Percentiles rank a stretch among this genome's conserved stretches.
Conservation (phyloP, 2,888 invertebrate species). For the Apamea crenata region DNA sequence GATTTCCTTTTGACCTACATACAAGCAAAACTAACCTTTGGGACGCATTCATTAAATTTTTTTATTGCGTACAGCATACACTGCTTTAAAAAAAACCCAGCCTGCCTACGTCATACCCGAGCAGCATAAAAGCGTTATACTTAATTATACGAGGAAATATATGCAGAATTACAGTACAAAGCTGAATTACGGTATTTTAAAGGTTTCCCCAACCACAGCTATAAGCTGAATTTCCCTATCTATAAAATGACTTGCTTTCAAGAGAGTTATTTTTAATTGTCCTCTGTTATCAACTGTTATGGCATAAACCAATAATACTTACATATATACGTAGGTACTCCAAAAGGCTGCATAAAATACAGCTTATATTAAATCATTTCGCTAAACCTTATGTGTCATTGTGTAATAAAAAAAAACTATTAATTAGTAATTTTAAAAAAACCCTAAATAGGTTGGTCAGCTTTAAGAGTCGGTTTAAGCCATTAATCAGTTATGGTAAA, state of each 20-base stretch:
- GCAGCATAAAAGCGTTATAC: neutral
- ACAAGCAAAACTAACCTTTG: constrained; percentile 23
- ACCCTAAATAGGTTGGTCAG: neutral
- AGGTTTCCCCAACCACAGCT: neutral
- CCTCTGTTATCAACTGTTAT: neutral
- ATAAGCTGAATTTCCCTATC: neutral
- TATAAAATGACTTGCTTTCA: neutral
- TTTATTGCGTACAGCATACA: constrained; percentile 31
- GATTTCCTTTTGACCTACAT: constrained; percentile 65
- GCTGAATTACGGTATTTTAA: neutral
- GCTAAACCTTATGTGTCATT: neutral
- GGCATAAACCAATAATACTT: neutral
- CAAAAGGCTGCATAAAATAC: neutral
- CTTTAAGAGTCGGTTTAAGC: neutral
- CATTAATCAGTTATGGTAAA: neutral
- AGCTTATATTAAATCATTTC: neutral
- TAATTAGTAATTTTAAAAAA: neutral
- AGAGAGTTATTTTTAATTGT: too few relatives aligned
- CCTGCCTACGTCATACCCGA: constrained; percentile 1
- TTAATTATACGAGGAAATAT: constrained; percentile 15
- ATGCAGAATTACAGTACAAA: neutral
- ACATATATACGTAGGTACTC: too few relatives aligned
- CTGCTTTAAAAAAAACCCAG: neutral
- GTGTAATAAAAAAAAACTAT: neutral
- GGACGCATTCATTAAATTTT: neutral